Percentiles rank a stretch among this genome's conserved stretches.
phyloP scores from a whole-genome alignment of 1,140 invertebrate genomes.

The Neodiprion fabricii region DNA sequence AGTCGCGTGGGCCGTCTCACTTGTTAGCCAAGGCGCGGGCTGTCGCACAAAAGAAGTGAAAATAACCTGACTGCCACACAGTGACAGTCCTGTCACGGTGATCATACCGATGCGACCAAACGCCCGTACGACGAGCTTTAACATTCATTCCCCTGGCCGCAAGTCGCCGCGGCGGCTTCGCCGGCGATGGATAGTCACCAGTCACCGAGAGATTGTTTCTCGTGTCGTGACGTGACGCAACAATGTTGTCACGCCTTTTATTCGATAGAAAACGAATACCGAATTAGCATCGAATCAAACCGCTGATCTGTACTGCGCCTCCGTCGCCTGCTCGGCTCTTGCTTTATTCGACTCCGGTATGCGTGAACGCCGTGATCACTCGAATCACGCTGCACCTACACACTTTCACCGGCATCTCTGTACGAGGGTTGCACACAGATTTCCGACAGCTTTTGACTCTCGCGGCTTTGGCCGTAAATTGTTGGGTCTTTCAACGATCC shows the following conservation, averaged over 20 bases:
- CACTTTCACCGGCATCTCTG: too few relatives aligned
- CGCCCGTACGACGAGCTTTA: neutral
- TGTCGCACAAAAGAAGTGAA: constrained; percentile 1
- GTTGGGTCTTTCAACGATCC: too few relatives aligned
- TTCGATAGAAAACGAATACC: constrained; percentile 35
- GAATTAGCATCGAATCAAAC: constrained; percentile 33
- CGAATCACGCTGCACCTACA: too few relatives aligned
- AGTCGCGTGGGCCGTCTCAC: constrained; percentile 48
- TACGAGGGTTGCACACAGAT: too few relatives aligned
- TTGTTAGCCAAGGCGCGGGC: constrained; percentile 34
- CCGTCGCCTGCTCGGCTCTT: too few relatives aligned
- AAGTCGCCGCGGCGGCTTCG: too few relatives aligned
- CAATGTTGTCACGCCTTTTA: constrained; percentile 40
- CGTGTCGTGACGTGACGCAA: constrained; percentile 42
- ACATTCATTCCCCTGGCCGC: neutral
- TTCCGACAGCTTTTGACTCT: too few relatives aligned
- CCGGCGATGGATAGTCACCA: constrained; percentile 6
- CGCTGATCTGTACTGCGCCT: neutral
- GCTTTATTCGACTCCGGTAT: too few relatives aligned
- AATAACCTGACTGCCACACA: constrained; percentile 1
- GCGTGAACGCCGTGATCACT: too few relatives aligned
- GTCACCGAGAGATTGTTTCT: constrained; percentile 40
- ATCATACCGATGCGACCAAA: neutral
- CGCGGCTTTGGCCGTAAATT: too few relatives aligned
- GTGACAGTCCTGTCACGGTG: constrained; percentile 3